Evolutionary conservation across 2,888 invertebrate genomes (phyloP).

Genomic region (Polyommatus icarus): DNA sequence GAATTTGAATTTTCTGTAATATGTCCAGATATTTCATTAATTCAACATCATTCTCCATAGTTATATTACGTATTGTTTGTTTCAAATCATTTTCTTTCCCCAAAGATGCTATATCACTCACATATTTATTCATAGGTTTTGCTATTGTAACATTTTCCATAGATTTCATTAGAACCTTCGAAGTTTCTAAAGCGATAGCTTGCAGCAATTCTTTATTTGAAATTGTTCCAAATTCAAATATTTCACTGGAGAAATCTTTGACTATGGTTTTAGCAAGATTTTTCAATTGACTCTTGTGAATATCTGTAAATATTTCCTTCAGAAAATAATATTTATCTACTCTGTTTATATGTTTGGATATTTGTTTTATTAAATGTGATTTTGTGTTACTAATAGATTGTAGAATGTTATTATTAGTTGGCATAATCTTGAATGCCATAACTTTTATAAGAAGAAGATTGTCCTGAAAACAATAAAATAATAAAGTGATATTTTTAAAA

Average conservation of each 20-base stretch:
- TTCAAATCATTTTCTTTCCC: constrained; percentile 51
- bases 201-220: constrained; percentile 57
- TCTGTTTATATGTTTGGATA: constrained; percentile 47
- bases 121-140: constrained; percentile 56
- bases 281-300: constrained; percentile 57
- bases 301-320: constrained; percentile 55
- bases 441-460: constrained; percentile 60
- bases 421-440: constrained; percentile 54
- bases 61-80: constrained; percentile 52
- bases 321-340: constrained; percentile 48
- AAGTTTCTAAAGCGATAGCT: constrained; percentile 57
- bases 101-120: constrained; percentile 57
- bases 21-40: constrained; percentile 56
- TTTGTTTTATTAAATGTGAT: constrained; percentile 58
- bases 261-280: constrained; percentile 58
- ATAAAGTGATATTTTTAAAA: background rate
- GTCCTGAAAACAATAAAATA: constrained; percentile 55
- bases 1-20: constrained; percentile 57
- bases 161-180: constrained; percentile 56
- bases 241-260: constrained; percentile 49
- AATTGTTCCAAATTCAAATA: constrained; percentile 48
- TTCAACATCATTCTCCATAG: constrained; percentile 48
- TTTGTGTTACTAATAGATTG: constrained; percentile 49
- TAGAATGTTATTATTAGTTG: constrained; percentile 42
- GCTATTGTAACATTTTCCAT: constrained; percentile 58